Evolutionary conservation across 2,113 vertebrate species (phyloP), one percentile per base, ranked within the genome.

Genomic region (Gopherus flavomarginatus): DNA sequence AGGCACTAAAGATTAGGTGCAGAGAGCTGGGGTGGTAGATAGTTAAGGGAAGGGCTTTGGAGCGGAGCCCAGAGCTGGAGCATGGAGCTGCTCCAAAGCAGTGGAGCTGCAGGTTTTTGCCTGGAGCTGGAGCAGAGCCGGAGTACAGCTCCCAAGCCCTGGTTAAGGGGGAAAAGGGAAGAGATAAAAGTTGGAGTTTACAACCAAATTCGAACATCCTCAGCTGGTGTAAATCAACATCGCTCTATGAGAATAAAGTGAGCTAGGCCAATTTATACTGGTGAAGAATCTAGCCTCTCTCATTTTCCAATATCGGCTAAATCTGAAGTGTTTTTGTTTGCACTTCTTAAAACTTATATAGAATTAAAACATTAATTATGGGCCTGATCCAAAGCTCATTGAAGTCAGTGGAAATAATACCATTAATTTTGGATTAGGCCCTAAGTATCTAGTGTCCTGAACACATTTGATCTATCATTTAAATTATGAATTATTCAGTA

Each of bases 401-500:
- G 16, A 87, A 57, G 1, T 17, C 47, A 56, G 27, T 50, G 31
- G 24, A 92, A 85, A 0, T 0, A 69, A 57, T 42, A 5, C n/a
- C 69, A 75, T 11, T 77, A 22, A 26, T 24, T 77, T 77, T 42
- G 72, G 38, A 44, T 77, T 11, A 86, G 12, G 81, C 27, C 2
- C 52, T 72, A 12, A 24, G 26, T 44, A 24, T 24, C 85, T n/a
- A 42, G 69, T 21, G 24, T 27, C 78, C 90, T 31, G 72, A 44
- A n/a, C 8, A n/a, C 8, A n/a, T n/a, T 21, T 69, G 16, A 69
- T 59, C 11, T 31, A 14, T n/a, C 65, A 69, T 65, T 75, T 77
- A 91, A 92, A 92, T 59, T 90, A 35, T 2, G 86, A 29, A 57
- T 17, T 21, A 22, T 44, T 77, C 72, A 27, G 50, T 65, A 90